Conservation (phyloP, 2,113 vertebrate genomes). For the Eubucco bourcierii region DNA sequence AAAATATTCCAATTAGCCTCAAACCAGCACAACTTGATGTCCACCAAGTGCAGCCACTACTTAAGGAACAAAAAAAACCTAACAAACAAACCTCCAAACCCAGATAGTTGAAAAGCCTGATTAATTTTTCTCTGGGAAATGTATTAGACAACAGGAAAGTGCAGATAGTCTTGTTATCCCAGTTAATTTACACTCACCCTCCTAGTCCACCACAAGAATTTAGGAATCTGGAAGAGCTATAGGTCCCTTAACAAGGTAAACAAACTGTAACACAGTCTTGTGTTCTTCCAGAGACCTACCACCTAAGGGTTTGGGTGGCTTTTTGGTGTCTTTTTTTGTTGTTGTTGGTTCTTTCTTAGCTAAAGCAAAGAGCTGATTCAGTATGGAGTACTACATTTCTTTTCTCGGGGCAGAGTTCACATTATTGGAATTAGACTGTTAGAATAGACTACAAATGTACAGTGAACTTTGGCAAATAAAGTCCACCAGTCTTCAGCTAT, state of each 20-base stretch:
- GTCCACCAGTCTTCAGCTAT: not conserved
- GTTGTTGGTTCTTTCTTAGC: conserved; percentile 13
- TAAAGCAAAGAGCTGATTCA: conserved; percentile 67
- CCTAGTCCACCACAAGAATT: conserved; percentile 69
- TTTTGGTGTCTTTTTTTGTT: not conserved
- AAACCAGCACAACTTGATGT: too few relatives aligned
- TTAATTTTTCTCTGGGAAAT: conserved; percentile 45
- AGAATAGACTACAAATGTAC: conserved; percentile 27
- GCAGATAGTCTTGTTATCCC: conserved; percentile 70
- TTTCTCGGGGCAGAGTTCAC: conserved; percentile 26
- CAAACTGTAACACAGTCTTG: conserved; percentile 75
- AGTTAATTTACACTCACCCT: conserved; percentile 72
- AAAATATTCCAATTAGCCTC: too few relatives aligned
- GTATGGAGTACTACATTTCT: not conserved
- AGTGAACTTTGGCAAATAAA: conserved; percentile 20
- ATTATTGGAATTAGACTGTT: conserved; percentile 15
- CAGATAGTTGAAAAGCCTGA: conserved; percentile 32
- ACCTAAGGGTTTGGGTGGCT: conserved; percentile 40
- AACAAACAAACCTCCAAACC: not conserved
- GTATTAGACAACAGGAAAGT: conserved; percentile 69
- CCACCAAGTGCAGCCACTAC: conserved; percentile 48
- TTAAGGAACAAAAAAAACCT: conserved; percentile 47
- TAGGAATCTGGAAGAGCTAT: conserved; percentile 73
- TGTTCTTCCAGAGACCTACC: conserved; percentile 58
- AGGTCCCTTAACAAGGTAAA: conserved; percentile 81